Evolutionary conservation across 1,140 invertebrate species (phyloP), one percentile per base, ranked within the genome.

Genomic region (Vollenhovia emeryi): DNA sequence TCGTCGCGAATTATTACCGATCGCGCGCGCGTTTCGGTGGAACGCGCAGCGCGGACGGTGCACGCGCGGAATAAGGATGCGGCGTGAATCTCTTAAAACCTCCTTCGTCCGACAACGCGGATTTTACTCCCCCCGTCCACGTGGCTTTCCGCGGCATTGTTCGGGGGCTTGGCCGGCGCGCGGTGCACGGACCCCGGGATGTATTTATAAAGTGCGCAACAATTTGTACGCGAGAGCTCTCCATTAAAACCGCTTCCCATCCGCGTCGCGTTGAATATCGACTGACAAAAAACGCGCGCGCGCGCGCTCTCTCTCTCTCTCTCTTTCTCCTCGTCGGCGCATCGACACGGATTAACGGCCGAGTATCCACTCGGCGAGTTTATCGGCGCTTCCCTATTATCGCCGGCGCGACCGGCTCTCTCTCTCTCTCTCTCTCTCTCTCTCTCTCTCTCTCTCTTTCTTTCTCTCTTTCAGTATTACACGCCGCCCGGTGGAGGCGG

Each of bases 201-300:
- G 33, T 45, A 57, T 71, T 82, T 73, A 82, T 73, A 73, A 71
- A 80, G 40, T 59, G 64, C 64, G 52, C 78, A 71, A 69, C 64
- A 66, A 80, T 57, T 80, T 80, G 40, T 73, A 73, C 24, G 50
- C 30, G 59, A 55, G 59, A 55, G 36, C 48, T 55, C 66, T 82
- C 78, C 52, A 73, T 82, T 73, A 82, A 82, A 82, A 59, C 50
- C 78, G 18, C n/a, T 71, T 73, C 66, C 66, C 66, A 57, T 59
- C 66, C 27, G 43, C 8, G 24, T 57, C 50, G 66, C 36, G 36
- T n/a, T 80, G 66, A 80, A 80, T 80, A 80, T 80, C 78, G 50
- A 50, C 78, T 45, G 66, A 73, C 66, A 82, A 82, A 82, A 82
- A 82, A n/a, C n/a, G n/a, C n/a, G n/a, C n/a, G n/a, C n/a, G n/a